Evolutionary conservation across 2,888 invertebrate genomes (phyloP), one percentile per base, ranked within the genome.

Genomic region (Nematopogon swammerdamellus): DNA sequence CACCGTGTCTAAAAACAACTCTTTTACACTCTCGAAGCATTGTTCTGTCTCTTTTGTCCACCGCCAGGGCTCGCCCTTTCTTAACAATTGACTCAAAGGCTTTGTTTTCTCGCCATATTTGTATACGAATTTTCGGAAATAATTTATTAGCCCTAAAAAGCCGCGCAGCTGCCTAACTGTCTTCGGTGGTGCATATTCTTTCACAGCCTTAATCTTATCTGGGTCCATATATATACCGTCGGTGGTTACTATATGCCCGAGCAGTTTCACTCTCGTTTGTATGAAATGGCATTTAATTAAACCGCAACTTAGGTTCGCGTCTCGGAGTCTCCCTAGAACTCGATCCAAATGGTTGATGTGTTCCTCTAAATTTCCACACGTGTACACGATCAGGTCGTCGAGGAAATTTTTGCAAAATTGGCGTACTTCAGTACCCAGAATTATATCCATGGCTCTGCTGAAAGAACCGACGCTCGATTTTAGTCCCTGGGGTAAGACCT

Each of bases 151-250:
- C 3, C 36, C 36, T 3, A 36, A 14, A 36, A 36, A 36, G 11
- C 11, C 36, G 3, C 36, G 8, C 11, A 36, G 14, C 3, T 62
- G 53, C 50, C 53, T 58, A 19, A 56, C 30, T 20, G 59, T 62
- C 36, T 48, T 46, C 1, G 63, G 62, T 11, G 44, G 25, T 36
- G 57, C 53, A 50, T 61, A 63, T 14, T 59, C 50, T 20, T 42
- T 18, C n/a, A 64, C 60, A 1, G 56, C 54, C 16, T 57, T 47
- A 1, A 57, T 45, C 19, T 57, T 51, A 43, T 55, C 52, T 14
- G 51, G 50, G 45, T 56, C 50, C 11, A 47, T 47, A 6, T 3
- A 14, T 14, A 36, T 36, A 3, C 52, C 51, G 1, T 51, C 30
- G 1, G 52, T 43, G 1, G 47, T 25, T 2, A 55, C 44, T 3